phyloP scores from a whole-genome alignment of 2,113 vertebrate genomes.

The Eonycteris spelaea region DNA sequence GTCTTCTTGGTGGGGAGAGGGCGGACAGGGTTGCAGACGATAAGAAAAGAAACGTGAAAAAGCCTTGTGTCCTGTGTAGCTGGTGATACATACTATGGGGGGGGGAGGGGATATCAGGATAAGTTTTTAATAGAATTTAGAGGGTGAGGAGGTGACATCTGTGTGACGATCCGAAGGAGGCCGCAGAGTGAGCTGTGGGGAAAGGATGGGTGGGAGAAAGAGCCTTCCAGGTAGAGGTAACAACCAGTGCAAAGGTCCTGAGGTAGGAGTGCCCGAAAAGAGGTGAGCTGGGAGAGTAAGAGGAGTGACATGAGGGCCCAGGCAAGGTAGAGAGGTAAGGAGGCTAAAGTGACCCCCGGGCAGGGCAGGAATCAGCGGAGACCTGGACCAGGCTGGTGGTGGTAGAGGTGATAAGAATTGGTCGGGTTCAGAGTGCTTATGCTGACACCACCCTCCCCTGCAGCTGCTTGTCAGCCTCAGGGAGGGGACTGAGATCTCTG shows the following conservation, averaged over 20 bases:
- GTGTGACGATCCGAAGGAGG: not conserved
- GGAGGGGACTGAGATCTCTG: not conserved
- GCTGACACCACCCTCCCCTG: not conserved
- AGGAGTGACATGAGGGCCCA: not conserved
- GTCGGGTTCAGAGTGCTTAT: not conserved
- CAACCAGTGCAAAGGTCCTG: not conserved
- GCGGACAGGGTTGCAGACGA: accelerated
- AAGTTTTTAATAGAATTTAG: not conserved
- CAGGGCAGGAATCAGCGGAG: not conserved
- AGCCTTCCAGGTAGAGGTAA: not conserved
- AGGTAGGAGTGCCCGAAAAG: not conserved
- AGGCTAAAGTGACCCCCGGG: not conserved
- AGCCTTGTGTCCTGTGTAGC: accelerated
- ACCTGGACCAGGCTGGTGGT: not conserved
- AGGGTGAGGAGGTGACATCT: not conserved
- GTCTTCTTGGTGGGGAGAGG: not conserved
- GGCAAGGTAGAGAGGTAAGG: not conserved
- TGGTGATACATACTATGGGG: accelerated
- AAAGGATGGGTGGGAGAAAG: accelerated
- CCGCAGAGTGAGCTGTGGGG: accelerated
- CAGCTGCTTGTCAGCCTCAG: not conserved
- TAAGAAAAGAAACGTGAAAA: not conserved
- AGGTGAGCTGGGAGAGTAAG: not conserved
- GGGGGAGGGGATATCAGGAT: accelerated
- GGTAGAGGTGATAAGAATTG: no score